These are phyloP conservation scores for Prorops nasuta DNA, from an alignment of 1,140 invertebrate species.

Conservation along the genomic window DNA sequence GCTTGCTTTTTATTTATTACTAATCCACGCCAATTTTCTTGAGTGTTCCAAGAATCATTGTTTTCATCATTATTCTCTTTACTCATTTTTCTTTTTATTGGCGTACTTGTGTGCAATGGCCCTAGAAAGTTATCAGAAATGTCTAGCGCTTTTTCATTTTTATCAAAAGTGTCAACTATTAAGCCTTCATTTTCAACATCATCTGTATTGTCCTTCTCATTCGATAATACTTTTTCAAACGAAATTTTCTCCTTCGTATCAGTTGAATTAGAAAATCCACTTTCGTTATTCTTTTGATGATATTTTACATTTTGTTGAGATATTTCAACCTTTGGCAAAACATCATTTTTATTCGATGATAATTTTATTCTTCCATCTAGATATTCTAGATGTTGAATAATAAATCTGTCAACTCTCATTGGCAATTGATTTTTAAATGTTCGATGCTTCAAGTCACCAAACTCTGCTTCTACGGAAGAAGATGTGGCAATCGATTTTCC, in stretches of 20 bases:
- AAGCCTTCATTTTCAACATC: neutral
- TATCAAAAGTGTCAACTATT: neutral
- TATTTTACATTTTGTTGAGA: too few species aligned
- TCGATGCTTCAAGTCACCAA: constrained; percentile 10
- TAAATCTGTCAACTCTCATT: constrained; percentile 11
- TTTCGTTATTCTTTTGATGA: too few species aligned
- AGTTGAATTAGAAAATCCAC: too few species aligned
- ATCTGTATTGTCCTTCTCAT: neutral
- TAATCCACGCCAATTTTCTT: neutral
- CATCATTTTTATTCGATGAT: constrained; percentile 7
- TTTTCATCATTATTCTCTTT: neutral
- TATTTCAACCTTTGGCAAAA: too few species aligned
- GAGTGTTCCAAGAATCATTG: constrained; percentile 1
- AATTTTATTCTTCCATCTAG: constrained; percentile 13
- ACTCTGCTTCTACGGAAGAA: constrained; percentile 15
- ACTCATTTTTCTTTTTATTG: neutral
- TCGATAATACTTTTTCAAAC: neutral
- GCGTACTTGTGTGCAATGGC: neutral
- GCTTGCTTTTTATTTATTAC: neutral
- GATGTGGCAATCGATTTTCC: constrained; percentile 11
- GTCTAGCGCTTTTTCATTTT: neutral
- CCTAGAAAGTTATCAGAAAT: neutral
- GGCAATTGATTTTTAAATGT: constrained; percentile 7
- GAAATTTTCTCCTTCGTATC: too few species aligned
- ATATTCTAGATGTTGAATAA: constrained; percentile 12